These are phyloP conservation scores for Caenorhabditis sp. DNA, from an alignment of 2,888 invertebrate species.

Conservation along the genomic window DNA sequence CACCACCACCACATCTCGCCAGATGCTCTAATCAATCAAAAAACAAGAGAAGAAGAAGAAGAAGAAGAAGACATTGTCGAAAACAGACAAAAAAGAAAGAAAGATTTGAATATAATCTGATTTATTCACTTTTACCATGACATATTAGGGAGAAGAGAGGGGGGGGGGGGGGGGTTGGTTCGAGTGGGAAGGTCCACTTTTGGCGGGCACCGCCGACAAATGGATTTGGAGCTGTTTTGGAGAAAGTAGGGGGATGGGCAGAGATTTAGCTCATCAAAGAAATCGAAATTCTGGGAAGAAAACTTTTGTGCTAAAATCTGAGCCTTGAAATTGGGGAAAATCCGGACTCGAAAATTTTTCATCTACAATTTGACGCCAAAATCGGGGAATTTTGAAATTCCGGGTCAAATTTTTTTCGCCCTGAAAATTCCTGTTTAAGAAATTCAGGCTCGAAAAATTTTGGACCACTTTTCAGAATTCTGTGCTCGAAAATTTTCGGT, in stretches of 20 bases:
- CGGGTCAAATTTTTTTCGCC: no score
- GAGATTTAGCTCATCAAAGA: no score
- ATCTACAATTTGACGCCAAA: no score
- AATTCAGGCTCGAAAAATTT: no score
- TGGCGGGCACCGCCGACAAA: not conserved
- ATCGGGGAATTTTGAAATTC: no score
- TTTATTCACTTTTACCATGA: not conserved
- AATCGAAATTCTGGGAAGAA: no score
- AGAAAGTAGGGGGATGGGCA: not conserved
- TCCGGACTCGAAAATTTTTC: no score
- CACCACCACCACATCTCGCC: not conserved
- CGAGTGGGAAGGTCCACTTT: not conserved
- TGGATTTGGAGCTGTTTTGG: not conserved
- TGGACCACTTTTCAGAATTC: no score
- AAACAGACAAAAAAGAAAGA: not conserved
- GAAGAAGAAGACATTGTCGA: not conserved
- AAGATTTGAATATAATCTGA: not conserved
- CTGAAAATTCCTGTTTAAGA: no score
- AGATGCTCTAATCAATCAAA: conserved; percentile 6
- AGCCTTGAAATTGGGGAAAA: no score
- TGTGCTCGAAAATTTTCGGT: no score
- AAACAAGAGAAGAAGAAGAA: not conserved
- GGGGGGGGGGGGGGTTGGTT: not conserved
- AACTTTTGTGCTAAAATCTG: no score
- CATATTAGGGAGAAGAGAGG: not conserved